Percentiles rank a stretch among this genome's conserved stretches.
Conservation (phyloP, 2,888 invertebrate species). For the Harpalus rubripes region DNA sequence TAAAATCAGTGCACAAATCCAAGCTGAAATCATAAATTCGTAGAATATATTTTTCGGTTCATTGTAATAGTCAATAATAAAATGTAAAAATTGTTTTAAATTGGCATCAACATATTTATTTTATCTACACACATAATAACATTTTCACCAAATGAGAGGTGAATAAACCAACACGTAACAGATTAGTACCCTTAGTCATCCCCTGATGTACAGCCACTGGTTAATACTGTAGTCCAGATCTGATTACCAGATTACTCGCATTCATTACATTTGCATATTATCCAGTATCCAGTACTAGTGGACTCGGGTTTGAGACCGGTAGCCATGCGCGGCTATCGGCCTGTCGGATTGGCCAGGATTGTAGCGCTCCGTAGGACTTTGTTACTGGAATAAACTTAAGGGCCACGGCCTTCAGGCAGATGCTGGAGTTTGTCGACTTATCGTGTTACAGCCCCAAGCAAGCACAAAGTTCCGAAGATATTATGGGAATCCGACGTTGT, state of each 20-base stretch:
- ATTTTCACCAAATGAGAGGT: not conserved
- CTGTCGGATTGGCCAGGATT: not conserved
- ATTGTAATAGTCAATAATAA: too few relatives aligned
- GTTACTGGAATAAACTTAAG: constrained; percentile 43
- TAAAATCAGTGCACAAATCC: too few relatives aligned
- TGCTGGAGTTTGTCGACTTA: constrained; percentile 21
- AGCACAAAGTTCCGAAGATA: constrained; percentile 3
- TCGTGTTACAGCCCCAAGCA: constrained; percentile 22
- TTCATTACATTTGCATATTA: constrained; percentile 76
- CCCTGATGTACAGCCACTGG: constrained; percentile 7
- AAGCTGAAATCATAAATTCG: too few relatives aligned
- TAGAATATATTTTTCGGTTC: too few relatives aligned
- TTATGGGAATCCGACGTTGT: constrained; percentile 1
- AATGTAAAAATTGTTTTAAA: too few relatives aligned
- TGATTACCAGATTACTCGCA: constrained; percentile 74
- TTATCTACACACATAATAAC: too few relatives aligned
- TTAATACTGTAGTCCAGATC: constrained; percentile 51
- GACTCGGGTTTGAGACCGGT: constrained; percentile 26
- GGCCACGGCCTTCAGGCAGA: constrained; percentile 15
- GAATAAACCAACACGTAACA: constrained; percentile 16
- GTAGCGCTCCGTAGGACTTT: constrained; percentile 6
- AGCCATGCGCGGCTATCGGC: constrained; percentile 19
- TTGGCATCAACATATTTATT: too few relatives aligned
- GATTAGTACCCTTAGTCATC: constrained; percentile 10
- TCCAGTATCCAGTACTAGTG: constrained; percentile 34